These are phyloP conservation scores for Microcebus ravelobensis DNA, from an alignment of 2,113 vertebrate genomes.

Conservation along the genomic window DNA sequence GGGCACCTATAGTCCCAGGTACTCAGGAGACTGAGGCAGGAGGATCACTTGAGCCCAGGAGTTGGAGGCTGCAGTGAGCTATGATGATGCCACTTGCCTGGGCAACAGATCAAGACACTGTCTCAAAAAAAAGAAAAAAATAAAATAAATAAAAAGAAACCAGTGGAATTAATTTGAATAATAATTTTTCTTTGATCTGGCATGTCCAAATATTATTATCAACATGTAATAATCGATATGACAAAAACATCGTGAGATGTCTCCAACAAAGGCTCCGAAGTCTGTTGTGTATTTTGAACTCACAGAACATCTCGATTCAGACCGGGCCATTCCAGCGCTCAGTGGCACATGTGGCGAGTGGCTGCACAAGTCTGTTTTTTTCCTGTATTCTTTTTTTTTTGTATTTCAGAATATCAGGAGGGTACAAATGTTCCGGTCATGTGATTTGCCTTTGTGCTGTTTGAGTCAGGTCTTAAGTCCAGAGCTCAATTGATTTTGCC, in stretches of 20 bases:
- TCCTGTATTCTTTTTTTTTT: too few relatives aligned
- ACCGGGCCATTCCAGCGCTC: fast-evolving
- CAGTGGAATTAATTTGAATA: not conserved
- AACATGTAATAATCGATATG: not conserved
- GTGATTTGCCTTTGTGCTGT: too few relatives aligned
- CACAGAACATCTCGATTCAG: not conserved
- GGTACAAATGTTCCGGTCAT: too few relatives aligned
- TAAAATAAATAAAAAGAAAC: not conserved
- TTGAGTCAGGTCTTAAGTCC: not conserved
- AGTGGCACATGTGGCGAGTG: fast-evolving
- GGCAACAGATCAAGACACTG: too few relatives aligned
- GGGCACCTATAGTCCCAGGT: too few relatives aligned
- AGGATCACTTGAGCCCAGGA: too few relatives aligned
- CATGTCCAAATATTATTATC: not conserved
- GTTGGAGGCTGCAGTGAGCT: too few relatives aligned
- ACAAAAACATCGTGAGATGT: not conserved
- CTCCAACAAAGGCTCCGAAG: not conserved
- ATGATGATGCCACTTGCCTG: too few relatives aligned
- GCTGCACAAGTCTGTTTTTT: not conserved
- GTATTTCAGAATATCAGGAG: too few relatives aligned
- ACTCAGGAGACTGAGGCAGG: too few relatives aligned
- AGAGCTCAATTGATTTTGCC: not conserved
- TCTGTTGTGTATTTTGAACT: not conserved
- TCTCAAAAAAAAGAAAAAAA: not conserved
- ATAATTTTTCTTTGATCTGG: not conserved